Percentiles rank a stretch among this genome's conserved stretches.
Conservation (phyloP, 2,888 invertebrate species). For the Lacanobia wlatinum region DNA sequence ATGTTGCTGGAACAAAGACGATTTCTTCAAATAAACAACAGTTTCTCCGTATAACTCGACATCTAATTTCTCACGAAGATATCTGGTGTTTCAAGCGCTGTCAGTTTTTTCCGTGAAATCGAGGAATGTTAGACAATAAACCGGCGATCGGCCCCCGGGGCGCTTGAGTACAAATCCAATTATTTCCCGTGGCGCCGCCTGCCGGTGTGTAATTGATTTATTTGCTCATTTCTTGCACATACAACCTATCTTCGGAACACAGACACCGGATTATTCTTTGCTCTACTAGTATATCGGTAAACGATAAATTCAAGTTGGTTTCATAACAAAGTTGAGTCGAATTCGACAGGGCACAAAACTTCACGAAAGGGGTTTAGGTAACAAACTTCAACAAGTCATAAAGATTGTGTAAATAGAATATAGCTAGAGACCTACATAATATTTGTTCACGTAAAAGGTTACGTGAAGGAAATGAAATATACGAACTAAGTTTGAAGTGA, state of each 20-base stretch:
- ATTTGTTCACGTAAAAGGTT: conserved; percentile 46
- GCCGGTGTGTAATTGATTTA: conserved; percentile 87
- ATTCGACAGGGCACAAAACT: conserved; percentile 25
- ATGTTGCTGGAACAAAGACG: conserved; percentile 36
- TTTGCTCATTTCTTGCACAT: conserved; percentile 84
- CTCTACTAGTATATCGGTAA: conserved; percentile 54
- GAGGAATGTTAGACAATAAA: conserved; percentile 83
- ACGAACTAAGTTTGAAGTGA: conserved; percentile 51
- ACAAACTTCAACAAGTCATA: conserved; percentile 38
- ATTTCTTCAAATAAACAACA: conserved; percentile 59
- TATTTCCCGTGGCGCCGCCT: conserved; percentile 83
- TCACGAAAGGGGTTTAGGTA: conserved; percentile 23
- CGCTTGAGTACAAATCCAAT: conserved; percentile 85
- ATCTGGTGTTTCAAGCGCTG: conserved; percentile 71
- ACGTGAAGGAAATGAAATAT: conserved; percentile 50
- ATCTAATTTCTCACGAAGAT: conserved; percentile 65
- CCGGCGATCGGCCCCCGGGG: conserved; percentile 81
- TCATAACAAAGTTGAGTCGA: conserved; percentile 29
- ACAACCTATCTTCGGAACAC: conserved; percentile 73
- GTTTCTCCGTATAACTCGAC: conserved; percentile 59
- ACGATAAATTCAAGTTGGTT: conserved; percentile 49
- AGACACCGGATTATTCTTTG: conserved; percentile 69
- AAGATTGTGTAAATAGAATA: conserved; percentile 52
- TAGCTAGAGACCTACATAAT: conserved; percentile 42
- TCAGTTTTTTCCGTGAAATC: conserved; percentile 74